Conservation (phyloP, 2,113 vertebrate genomes). For the Phylloscopus trochiloides region DNA sequence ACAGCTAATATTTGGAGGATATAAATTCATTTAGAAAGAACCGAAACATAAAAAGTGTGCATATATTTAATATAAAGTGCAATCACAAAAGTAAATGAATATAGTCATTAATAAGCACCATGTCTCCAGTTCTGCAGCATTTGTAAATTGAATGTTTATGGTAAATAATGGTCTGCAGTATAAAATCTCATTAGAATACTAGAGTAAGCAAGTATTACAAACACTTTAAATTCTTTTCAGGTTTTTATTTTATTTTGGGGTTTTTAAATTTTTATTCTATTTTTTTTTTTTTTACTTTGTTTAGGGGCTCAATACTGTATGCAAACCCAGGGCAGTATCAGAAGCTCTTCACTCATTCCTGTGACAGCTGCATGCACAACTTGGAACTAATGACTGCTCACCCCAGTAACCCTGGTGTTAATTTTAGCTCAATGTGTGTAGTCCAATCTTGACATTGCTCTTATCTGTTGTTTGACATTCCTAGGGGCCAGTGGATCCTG, state of each 20-base stretch:
- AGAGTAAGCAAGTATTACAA: not conserved
- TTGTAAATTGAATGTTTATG: not conserved
- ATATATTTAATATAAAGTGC: not conserved
- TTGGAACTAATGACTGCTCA: not conserved
- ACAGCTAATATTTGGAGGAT: not conserved
- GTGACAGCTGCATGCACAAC: not conserved
- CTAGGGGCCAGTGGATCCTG: not conserved
- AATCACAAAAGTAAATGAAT: not conserved
- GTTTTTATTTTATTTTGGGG: not conserved
- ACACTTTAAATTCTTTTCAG: not conserved
- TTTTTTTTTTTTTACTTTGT: not conserved
- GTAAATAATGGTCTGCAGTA: not conserved
- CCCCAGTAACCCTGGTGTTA: not conserved
- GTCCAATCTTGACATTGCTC: not conserved
- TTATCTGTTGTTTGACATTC: not conserved
- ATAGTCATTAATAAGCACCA: not conserved
- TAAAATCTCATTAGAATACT: not conserved
- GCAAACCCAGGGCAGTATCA: not conserved
- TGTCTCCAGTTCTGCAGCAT: not conserved
- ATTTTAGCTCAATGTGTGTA: not conserved
- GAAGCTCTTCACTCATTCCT: not conserved
- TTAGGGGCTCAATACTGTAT: accelerated
- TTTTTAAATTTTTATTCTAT: not conserved
- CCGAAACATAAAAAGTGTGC: not conserved
- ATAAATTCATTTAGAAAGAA: not conserved